phyloP scores from a whole-genome alignment of 2,113 vertebrate genomes.

The Todiramphus chloris region DNA sequence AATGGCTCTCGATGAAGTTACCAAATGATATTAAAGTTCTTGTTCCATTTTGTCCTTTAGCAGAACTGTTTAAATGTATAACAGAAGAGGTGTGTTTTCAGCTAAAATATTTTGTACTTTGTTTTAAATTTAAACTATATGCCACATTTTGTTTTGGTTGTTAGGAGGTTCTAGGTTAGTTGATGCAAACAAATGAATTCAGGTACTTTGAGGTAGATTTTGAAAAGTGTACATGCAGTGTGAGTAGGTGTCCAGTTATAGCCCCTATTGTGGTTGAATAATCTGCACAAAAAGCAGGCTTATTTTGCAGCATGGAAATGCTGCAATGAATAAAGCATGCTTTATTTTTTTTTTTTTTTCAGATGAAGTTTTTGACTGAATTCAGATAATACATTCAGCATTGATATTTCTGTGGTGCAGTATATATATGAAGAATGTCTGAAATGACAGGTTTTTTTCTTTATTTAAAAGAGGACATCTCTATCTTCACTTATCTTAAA shows the following conservation, averaged over 20 bases:
- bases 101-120: neutral
- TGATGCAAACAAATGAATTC: neutral
- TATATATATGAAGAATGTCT: constrained; percentile 39
- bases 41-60: neutral
- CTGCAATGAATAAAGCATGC: neutral
- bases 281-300: neutral
- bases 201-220: neutral
- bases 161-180: neutral
- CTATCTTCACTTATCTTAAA: constrained; percentile 76
- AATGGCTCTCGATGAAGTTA: neutral
- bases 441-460: constrained; percentile 46
- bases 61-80: neutral
- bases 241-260: neutral
- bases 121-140: neutral
- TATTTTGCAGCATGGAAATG: neutral
- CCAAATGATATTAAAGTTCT: neutral
- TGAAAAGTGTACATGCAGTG: neutral
- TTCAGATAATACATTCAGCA: neutral
- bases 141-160: neutral
- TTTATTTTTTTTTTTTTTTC: neutral
- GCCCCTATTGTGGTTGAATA: neutral
- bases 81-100: neutral
- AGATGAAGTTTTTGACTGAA: constrained; percentile 10
- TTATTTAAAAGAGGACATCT: constrained; percentile 64
- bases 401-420: constrained; percentile 18